Evolutionary conservation across 2,888 invertebrate species (phyloP).

Genomic region (Morpho deidamia): DNA sequence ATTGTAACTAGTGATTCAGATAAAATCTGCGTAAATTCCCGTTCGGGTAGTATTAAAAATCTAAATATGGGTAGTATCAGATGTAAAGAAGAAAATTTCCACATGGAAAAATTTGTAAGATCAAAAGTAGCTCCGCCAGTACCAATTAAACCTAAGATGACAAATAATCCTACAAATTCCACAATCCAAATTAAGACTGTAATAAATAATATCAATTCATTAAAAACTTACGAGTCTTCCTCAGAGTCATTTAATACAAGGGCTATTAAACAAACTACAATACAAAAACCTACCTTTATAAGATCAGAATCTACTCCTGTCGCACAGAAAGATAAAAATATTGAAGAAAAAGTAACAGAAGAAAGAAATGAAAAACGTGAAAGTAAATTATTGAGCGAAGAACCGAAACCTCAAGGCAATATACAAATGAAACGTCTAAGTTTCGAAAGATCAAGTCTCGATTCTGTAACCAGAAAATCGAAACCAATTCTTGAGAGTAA

Average conservation of each 20-base stretch:
- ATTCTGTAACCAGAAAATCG: slow-evolving; percentile 61
- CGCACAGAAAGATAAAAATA: slow-evolving; percentile 31
- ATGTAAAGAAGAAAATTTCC: slow-evolving; percentile 27
- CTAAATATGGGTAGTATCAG: slow-evolving; percentile 30
- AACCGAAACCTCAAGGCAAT: slow-evolving; percentile 40
- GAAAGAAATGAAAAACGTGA: slow-evolving; percentile 23
- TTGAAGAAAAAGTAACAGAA: slow-evolving; percentile 16
- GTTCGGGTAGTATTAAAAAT: slow-evolving; percentile 38
- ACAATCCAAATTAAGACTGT: slow-evolving; percentile 34
- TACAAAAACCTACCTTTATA: slow-evolving; percentile 37
- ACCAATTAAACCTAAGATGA: slow-evolving; percentile 79
- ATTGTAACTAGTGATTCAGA: slow-evolving; percentile 40
- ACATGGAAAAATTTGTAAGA: slow-evolving; percentile 49
- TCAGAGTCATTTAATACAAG: slow-evolving; percentile 47
- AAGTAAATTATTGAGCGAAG: slow-evolving; percentile 25
- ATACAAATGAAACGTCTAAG: slow-evolving; percentile 67
- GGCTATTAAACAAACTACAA: slow-evolving; percentile 50
- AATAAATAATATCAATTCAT: slow-evolving; percentile 30
- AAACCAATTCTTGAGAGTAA: slow-evolving; percentile 42
- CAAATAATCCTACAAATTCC: slow-evolving; percentile 40
- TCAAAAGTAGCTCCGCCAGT: slow-evolving; percentile 81
- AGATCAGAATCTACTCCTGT: slow-evolving; percentile 47
- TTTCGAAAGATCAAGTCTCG: slow-evolving; percentile 70
- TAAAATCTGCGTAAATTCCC: slow-evolving; percentile 39
- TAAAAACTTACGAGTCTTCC: slow-evolving; percentile 44